Evolutionary conservation across 2,113 vertebrate genomes (phyloP), one percentile per base, ranked within the genome.

Genomic region (Centrocercus urophasianus): DNA sequence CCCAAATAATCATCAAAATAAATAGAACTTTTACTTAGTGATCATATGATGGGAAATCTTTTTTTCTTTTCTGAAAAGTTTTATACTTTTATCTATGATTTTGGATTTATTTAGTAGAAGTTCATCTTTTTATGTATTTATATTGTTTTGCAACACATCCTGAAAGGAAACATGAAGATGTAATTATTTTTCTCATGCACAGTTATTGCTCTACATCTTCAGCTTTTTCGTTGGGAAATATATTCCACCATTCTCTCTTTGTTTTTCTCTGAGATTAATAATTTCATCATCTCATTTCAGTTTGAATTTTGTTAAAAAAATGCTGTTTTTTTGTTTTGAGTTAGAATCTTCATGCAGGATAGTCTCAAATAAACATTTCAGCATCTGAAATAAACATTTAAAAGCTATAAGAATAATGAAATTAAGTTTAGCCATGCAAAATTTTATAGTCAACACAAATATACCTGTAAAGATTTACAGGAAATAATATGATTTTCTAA

Each of bases 401-500:
- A 16, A 87, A 75, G 5, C 21, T 61, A 2, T 48, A 32, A 45
- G 27, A 80, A 73, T 60, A 25, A 60, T 2, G 13, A 4, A 42
- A 38, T 48, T 15, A 32, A 4, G 11, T 71, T 54, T 25, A 47
- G 0, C 13, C 25, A 30, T 34, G 8, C 2, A 86, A 81, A 92
- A 59, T 42, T 71, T 10, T 63, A 5, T 24, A 40, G 4, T 7
- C 4, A 43, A 48, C 21, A 75, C 38, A 86, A 85, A 70, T 28
- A 61, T 88, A 18, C 4, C 1, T 70, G 1, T 42, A 48, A 66
- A 0, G 0, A 4, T 73, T 63, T 74, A 2, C 9, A 48, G 3
- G 17, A 32, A 6, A 63, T 70, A 80, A 40, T 7, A 1, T 5
- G 11, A 70, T 10, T 83, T 88, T 83, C 60, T 3, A 20, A 27